A percentile compares a stretch with the other conserved stretches of the same genome.
These are phyloP conservation scores for Conomelus anceps DNA, from an alignment of 2,888 invertebrate species.

Conservation along the genomic window DNA sequence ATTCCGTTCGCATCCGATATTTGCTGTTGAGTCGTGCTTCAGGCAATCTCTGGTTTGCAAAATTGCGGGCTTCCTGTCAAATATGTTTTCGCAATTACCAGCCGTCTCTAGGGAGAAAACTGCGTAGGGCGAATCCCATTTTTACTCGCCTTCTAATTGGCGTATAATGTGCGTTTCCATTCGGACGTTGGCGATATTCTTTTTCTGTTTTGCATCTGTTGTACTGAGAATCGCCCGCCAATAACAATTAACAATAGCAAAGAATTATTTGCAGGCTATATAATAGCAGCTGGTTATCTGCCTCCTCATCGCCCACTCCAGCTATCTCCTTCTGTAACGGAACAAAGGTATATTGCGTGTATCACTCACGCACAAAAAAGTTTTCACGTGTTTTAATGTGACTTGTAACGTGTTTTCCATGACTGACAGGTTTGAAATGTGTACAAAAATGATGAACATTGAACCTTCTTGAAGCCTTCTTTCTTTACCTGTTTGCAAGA, in stretches of 20 bases:
- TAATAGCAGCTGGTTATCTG: neutral
- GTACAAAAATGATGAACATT: neutral
- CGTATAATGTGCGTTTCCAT: neutral
- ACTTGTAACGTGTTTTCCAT: neutral
- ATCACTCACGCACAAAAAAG: neutral
- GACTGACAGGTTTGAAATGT: neutral
- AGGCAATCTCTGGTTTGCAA: neutral
- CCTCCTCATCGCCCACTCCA: neutral
- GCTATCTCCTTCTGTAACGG: neutral
- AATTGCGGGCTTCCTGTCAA: neutral
- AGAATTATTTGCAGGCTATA: neutral
- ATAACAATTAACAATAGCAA: neutral
- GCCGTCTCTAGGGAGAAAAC: neutral
- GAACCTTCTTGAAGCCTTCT: neutral
- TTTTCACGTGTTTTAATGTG: neutral
- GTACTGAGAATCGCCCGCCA: neutral
- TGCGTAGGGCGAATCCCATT: neutral
- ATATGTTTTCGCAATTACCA: neutral
- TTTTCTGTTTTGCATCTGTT: neutral
- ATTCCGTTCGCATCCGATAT: neutral
- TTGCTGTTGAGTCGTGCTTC: neutral
- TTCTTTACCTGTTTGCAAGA: neutral
- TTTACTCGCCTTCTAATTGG: neutral
- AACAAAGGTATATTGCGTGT: neutral
- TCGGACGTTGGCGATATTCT: no score